Base-by-base conservation (phyloP, 2,113 vertebrate genomes). In the Otis tarda region DNA sequence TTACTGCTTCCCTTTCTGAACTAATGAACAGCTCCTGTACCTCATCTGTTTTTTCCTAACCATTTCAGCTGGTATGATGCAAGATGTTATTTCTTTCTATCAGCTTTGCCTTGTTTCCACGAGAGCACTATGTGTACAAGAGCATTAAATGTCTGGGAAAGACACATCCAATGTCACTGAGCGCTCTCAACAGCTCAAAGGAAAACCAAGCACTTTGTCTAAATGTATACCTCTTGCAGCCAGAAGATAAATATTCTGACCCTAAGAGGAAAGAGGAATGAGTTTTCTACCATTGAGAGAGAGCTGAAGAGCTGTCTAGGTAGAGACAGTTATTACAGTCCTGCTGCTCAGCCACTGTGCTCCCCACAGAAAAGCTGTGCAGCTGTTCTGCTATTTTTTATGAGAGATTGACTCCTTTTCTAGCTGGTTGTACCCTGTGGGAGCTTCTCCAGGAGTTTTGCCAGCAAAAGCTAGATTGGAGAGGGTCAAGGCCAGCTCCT, bases 361-460 rank as follows among this genome's bases (percentile, higher is more conserved):
- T 94, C 64, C 56, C 56, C 31, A 78, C 33, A 79, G 69, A 87
- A 91, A 82, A 81, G 3, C 25, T 12, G 6, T 81, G 90, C 69
- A 93, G 88, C 80, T 95, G 69, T 94, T 89, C 56, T 77, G 83
- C 53, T 93, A 35, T 91, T 93, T 96, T 90, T 93, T 75, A 87
- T 2, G 7, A 57, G 47, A 94, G 71, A 64, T 12, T 5, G 4
- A 65, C 41, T 91, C 37, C 13, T 83, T 84, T 88, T 64, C 86
- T 91, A 89, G 14, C 27, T 89, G 61, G 39, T 49, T 75, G 35
- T 65, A 56, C 28, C 31, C 50, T 74, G 30, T 19, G 68, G 75
- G 28, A 93, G 25, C 55, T 88, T 37, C n/a, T 93, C 9, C 73
- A 82, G 52, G 68, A 95, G 35, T 75, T 81, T 52, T 87, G 49